A percentile compares a stretch with the other conserved stretches of the same genome.
phyloP scores from a whole-genome alignment of 2,113 vertebrate genomes.

The Balaenoptera acutorostrata region DNA sequence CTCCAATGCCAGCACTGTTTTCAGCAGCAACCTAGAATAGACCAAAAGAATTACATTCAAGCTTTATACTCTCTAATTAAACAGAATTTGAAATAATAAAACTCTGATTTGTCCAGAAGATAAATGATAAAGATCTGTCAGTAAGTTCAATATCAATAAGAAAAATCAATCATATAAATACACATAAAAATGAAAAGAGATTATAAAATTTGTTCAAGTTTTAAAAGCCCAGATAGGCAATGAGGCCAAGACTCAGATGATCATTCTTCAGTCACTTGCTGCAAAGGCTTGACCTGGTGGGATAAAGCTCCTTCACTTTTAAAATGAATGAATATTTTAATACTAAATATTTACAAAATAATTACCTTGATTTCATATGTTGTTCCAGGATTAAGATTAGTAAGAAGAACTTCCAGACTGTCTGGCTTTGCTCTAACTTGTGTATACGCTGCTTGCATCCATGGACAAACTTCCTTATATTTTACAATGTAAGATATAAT shows the following conservation, averaged over 20 bases:
- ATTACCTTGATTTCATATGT: conserved; percentile 94
- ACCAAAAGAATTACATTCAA: conserved; percentile 23
- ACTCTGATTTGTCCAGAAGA: neutral
- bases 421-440: conserved; percentile 85
- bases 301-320: neutral
- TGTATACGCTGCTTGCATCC: conserved; percentile 87
- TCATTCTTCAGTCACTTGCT: neutral
- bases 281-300: neutral
- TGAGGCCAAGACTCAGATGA: neutral
- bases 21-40: conserved; percentile 91
- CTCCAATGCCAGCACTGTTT: conserved; percentile 87
- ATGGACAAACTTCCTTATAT: conserved; percentile 96
- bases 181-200: neutral
- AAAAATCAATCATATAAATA: neutral
- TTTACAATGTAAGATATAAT: conserved; percentile 89
- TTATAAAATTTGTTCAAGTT: neutral
- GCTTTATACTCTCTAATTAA: neutral
- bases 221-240: neutral
- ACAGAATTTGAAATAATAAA: conserved; percentile 21
- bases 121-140: neutral
- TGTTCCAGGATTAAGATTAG: conserved; percentile 91
- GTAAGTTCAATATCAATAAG: no score
- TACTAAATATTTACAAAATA: neutral
- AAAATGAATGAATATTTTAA: neutral
- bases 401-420: conserved; percentile 91